Evolutionary conservation across 2,797 vertebrate genomes (phyloP).

Genomic region (Aulostomus chinensis): DNA sequence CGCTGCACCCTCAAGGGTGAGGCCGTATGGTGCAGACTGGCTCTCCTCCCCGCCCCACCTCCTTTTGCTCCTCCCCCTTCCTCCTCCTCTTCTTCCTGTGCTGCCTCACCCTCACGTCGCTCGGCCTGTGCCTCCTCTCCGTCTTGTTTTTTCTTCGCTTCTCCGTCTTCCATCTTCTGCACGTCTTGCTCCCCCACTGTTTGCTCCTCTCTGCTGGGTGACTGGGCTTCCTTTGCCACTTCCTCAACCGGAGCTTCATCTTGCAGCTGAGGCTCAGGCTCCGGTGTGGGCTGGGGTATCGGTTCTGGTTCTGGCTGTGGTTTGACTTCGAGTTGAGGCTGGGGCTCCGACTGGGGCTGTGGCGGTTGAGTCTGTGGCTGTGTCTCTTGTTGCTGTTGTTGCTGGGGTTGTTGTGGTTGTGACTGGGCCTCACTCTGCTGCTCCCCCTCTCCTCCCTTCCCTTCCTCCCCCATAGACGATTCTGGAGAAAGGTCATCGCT

Average conservation of each 20-base stretch:
- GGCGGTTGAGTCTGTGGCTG: constrained; percentile 41
- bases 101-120: constrained; percentile 16
- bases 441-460: constrained; percentile 76
- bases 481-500: constrained; percentile 81
- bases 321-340: constrained; percentile 17
- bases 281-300: not conserved
- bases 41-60: constrained; percentile 83
- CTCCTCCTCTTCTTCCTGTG: constrained; percentile 61
- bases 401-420: constrained; percentile 40
- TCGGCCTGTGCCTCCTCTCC: constrained; percentile 40
- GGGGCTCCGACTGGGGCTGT: constrained; percentile 11
- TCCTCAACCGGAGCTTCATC: constrained; percentile 20
- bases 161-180: constrained; percentile 30
- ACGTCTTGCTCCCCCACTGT: constrained; percentile 34
- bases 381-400: constrained; percentile 47
- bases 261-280: constrained; percentile 16
- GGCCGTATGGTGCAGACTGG: constrained; percentile 90
- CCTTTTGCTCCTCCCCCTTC: constrained; percentile 77
- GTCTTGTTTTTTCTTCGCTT: constrained; percentile 45
- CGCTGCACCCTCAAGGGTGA: constrained; percentile 92
- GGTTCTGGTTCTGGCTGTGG: constrained; percentile 14
- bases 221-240: constrained; percentile 19
- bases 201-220: constrained; percentile 40
- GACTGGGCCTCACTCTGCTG: constrained; percentile 71
- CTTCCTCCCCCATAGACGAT: constrained; percentile 75